Evolutionary conservation across 2,797 vertebrate genomes (phyloP).

Genomic region (Neoniphon sammara): DNA sequence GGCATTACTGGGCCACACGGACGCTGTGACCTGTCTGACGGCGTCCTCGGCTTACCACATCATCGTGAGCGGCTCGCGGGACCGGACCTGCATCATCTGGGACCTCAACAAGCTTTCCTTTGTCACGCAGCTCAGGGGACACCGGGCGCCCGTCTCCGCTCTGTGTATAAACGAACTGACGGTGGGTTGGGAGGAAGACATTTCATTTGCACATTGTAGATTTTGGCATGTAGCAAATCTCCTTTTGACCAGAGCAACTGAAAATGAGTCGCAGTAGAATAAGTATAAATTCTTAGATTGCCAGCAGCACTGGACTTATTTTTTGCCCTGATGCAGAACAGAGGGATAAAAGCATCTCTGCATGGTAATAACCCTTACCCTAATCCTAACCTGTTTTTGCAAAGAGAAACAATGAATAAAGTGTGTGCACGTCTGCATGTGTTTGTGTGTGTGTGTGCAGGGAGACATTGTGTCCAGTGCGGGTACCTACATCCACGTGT

Average conservation of each 20-base stretch:
- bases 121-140: constrained; percentile 95
- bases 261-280: too few species aligned
- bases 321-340: too few species aligned
- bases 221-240: too few species aligned
- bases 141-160: constrained; percentile 94
- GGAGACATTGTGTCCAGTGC: constrained; percentile 96
- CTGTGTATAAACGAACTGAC: constrained; percentile 98
- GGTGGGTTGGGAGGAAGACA: constrained; percentile 69
- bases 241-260: too few species aligned
- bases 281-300: too few species aligned
- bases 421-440: constrained; percentile 5
- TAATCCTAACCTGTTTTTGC: too few species aligned
- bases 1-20: constrained; percentile 96
- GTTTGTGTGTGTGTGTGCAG: constrained; percentile 71
- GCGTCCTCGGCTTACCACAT: constrained; percentile 96
- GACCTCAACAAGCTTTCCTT: constrained; percentile 97
- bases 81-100: constrained; percentile 99
- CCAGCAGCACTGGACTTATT: too few species aligned
- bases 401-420: too few species aligned
- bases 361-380: too few species aligned
- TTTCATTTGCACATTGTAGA: too few species aligned
- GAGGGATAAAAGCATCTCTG: too few species aligned
- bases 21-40: constrained; percentile 92
- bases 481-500: constrained; percentile 95
- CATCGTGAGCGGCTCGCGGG: constrained; percentile 94